Evolutionary conservation across 2,797 vertebrate species (phyloP).

Genomic region (Etheostoma perlongum): DNA sequence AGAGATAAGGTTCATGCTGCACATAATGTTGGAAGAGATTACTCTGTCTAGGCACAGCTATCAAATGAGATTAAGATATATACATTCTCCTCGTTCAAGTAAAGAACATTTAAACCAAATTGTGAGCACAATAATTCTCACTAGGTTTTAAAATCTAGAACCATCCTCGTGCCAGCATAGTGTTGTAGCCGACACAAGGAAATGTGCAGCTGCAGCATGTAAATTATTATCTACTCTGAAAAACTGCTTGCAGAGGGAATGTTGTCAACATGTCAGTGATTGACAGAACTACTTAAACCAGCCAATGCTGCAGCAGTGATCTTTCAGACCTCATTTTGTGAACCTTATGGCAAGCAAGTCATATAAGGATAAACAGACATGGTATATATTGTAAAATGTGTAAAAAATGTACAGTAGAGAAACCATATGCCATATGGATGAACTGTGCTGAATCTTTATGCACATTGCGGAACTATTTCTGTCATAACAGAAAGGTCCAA

Average conservation of each 20-base stretch:
- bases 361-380: constrained; percentile 54
- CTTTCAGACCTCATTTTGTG: constrained; percentile 72
- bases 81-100: constrained; percentile 74
- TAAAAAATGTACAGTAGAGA: constrained; percentile 20
- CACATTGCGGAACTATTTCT: constrained; percentile 52
- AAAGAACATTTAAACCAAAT: constrained; percentile 73
- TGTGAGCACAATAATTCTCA: constrained; percentile 61
- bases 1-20: constrained; percentile 87
- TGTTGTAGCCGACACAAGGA: constrained; percentile 63
- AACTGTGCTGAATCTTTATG: constrained; percentile 49
- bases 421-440: constrained; percentile 44
- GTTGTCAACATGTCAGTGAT: constrained; percentile 78
- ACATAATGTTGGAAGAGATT: constrained; percentile 85
- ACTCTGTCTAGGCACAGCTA: constrained; percentile 87
- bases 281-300: constrained; percentile 84
- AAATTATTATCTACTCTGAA: constrained; percentile 82
- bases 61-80: constrained; percentile 87
- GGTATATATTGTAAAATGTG: constrained; percentile 36
- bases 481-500: constrained; percentile 55
- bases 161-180: constrained; percentile 53
- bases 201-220: constrained; percentile 77
- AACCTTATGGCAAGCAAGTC: constrained; percentile 65
- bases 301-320: constrained; percentile 72
- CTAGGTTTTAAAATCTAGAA: constrained; percentile 61
- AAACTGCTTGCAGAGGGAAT: constrained; percentile 79